Evolutionary conservation across 2,888 invertebrate species (phyloP), one percentile per base, ranked within the genome.

Genomic region (Augochlorella aurata): DNA sequence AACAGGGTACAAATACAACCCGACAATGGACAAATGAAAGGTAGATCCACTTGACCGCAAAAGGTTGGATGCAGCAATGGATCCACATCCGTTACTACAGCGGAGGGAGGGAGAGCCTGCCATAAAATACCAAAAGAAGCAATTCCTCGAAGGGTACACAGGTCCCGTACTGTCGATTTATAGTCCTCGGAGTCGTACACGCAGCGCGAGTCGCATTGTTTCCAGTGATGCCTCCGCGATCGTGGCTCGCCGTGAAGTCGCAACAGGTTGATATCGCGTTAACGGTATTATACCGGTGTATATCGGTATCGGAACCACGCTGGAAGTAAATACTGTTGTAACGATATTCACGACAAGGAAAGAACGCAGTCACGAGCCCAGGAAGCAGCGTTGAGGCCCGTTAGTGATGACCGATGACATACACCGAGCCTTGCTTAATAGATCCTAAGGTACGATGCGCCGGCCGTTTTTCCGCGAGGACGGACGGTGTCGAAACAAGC

Each of bases 241-340:
- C 61, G 69, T 73, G 74, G 73, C 66, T 52, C 54, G 77, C 68
- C 50, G 74, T 52, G 66, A 66, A 52, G 58, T 54, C 4, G 58
- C 77, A 18, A 66, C 77, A 82, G 79, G 79, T 80, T 79, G 84
- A 87, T 84, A 83, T 82, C 87, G 74, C 77, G 74, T 78, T 88
- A 87, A 87, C 88, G 88, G 88, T 87, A 88, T 63, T 38, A 63
- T 44, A 65, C 79, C 71, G 24, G 24, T 63, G 38, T 38, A 66
- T 74, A 86, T 86, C 85, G 66, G 83, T 81, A 76, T 77, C 76
- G 83, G 69, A 67, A 66, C 66, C 72, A 44, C 50, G 65, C 78
- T 79, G 72, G 72, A 82, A 79, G 84, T 84, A 85, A 86, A 79
- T 85, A 83, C 79, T 84, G 84, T 70, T 87, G 87, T 88, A 77